Base-by-base conservation (phyloP, 2,797 vertebrate genomes). In the Gila robusta region DNA sequence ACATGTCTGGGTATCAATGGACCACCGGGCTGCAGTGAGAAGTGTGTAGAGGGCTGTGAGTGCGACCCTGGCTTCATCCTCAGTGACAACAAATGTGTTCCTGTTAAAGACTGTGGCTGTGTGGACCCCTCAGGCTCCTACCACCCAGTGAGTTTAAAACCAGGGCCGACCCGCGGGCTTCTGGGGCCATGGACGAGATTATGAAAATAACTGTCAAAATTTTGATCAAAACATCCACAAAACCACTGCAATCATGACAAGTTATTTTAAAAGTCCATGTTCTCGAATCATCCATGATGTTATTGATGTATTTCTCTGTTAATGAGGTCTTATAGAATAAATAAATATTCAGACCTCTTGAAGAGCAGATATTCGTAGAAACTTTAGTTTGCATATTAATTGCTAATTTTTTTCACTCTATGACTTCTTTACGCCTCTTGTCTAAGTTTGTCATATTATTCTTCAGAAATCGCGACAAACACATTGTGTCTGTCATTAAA, bases 61-160 rank as follows among this genome's bases (percentile, higher is more conserved):
- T 97, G 96, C 87, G 64, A 96, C 73, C 91, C 92, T 0, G 96
- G 96, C 86, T 97, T 96, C 82, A 67, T 97, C 81, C 96, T 97
- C 91, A 97, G 96, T 1, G 87, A 95, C 9, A 89, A 94, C 2
- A 87, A 92, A 84, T 97, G 97, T 32, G 93, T 97, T n/a, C 84
- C 92, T 0, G 79, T 82, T 9, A 93, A 91, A 83, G 93, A 96
- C 90, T 97, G 97, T 8, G 96, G 96, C 87, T 97, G 96, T 76
- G 82, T 93, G 1, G 94, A 95, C 84, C 2, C 82, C 21, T 78
- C 71, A 0, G 95, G 94, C 11, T 77, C 14, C 17, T 97, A 97
- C 83, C 92, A 95, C 72, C 93, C 94, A 85, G 96, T 97, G 88
- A 95, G 96, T 91, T 2, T 4, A 62, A 66, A 5, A 62, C 16